Percentiles rank a stretch among this genome's conserved stretches.
phyloP scores from a whole-genome alignment of 2,113 vertebrate species.

The Alligator sinensis region DNA sequence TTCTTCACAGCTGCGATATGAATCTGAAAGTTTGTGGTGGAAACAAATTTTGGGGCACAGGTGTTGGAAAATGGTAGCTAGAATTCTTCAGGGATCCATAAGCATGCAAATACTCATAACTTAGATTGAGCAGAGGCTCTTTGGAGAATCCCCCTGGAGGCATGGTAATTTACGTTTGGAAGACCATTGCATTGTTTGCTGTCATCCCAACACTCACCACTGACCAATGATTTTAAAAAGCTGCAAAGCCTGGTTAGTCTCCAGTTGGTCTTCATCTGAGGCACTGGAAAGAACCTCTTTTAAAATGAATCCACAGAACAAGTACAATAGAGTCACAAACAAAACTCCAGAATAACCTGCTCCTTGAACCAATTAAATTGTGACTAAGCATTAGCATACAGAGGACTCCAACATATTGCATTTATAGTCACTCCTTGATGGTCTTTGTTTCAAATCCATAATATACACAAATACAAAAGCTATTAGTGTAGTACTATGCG shows the following conservation, averaged over 20 bases:
- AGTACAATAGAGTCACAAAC: slow-evolving; percentile 55
- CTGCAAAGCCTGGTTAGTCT: slow-evolving; percentile 35
- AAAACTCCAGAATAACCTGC: slow-evolving; percentile 59
- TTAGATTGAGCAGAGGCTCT: not conserved
- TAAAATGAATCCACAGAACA: slow-evolving; percentile 57
- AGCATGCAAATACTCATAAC: not conserved
- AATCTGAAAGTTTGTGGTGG: slow-evolving; percentile 49
- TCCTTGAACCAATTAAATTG: slow-evolving; percentile 59
- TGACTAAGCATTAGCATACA: slow-evolving; percentile 46
- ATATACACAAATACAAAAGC: slow-evolving; percentile 66
- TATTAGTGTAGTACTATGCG: slow-evolving; percentile 43
- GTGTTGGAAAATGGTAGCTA: slow-evolving; percentile 35
- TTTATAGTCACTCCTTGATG: slow-evolving; percentile 44
- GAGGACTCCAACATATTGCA: slow-evolving; percentile 29
- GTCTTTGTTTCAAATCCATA: slow-evolving; percentile 38
- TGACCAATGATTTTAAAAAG: slow-evolving; percentile 51
- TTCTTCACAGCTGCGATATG: slow-evolving; percentile 15
- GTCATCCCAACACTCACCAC: not conserved
- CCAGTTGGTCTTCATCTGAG: slow-evolving; percentile 25
- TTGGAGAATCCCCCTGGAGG: not conserved
- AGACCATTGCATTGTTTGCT: not conserved
- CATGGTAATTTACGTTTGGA: slow-evolving; percentile 29
- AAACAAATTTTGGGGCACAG: slow-evolving; percentile 40
- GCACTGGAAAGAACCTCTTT: not conserved
- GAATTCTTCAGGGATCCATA: not conserved